Conservation (phyloP, 2,113 vertebrate genomes). For the Eublepharis macularius region DNA sequence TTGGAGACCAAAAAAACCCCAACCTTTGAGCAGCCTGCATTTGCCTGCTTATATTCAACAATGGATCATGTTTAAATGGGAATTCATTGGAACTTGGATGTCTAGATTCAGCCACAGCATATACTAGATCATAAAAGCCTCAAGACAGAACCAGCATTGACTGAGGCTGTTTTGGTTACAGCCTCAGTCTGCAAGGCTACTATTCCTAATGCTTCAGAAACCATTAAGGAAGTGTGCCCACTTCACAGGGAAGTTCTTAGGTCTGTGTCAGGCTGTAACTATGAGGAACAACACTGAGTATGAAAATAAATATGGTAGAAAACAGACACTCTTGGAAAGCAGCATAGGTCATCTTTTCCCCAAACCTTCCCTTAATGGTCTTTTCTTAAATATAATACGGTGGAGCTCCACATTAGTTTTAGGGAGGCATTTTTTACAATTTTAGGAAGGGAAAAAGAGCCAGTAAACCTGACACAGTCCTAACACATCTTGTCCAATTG, state of each 20-base stretch:
- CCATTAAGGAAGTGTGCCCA: no score
- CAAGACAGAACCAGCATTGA: neutral
- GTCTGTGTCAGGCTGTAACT: neutral
- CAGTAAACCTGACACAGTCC: neutral
- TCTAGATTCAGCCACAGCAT: neutral
- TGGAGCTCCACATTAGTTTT: constrained; percentile 12
- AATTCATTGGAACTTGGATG: neutral
- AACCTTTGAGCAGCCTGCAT: neutral
- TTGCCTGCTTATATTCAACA: neutral
- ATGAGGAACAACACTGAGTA: neutral
- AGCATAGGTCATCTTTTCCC: constrained; percentile 17
- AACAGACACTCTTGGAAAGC: neutral
- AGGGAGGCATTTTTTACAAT: constrained; percentile 2
- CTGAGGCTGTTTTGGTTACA: neutral
- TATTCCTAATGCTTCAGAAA: neutral
- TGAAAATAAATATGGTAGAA: neutral
- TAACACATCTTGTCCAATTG: neutral
- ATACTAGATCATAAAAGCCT: neutral
- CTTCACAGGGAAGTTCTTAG: no score
- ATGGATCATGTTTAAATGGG: neutral
- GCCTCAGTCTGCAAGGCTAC: neutral
- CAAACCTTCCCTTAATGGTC: constrained; percentile 5
- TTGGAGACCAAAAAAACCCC: neutral
- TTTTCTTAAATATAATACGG: constrained; percentile 21
- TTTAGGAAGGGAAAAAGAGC: constrained; percentile 1